Percentiles rank a stretch among this genome's conserved stretches.
These are phyloP conservation scores for Hoplodrina ambigua DNA, from an alignment of 2,888 invertebrate species.

Conservation along the genomic window DNA sequence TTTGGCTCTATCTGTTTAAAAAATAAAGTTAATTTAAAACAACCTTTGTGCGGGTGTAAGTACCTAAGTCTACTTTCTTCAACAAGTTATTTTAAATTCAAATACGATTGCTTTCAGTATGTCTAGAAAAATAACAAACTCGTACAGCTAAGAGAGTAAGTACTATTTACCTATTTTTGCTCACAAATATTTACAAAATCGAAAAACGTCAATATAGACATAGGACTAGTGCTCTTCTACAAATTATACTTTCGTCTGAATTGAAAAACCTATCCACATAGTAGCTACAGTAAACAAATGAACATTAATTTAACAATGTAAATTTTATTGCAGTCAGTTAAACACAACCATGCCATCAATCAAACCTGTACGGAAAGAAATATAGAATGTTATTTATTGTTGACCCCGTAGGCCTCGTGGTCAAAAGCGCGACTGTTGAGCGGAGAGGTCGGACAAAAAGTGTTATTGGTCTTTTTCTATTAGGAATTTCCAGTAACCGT, in stretches of 20 bases:
- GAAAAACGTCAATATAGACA: conserved; percentile 10
- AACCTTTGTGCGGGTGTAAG: background rate
- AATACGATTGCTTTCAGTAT: conserved; percentile 1
- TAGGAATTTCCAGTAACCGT: too few species aligned
- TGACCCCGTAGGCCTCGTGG: too few species aligned
- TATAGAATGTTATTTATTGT: background rate
- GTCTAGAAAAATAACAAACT: conserved; percentile 24
- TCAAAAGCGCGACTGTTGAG: too few species aligned
- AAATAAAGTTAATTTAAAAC: background rate
- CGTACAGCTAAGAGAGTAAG: background rate
- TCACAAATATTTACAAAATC: conserved; percentile 26
- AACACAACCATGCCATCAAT: conserved; percentile 4
- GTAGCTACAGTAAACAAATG: background rate
- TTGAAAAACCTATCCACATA: background rate
- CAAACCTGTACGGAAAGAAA: background rate
- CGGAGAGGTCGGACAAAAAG: too few species aligned
- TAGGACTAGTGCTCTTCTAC: background rate
- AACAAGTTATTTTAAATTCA: conserved; percentile 27
- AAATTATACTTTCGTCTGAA: background rate
- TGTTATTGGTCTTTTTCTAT: too few species aligned
- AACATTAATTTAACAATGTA: background rate
- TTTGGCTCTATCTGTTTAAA: conserved; percentile 1
- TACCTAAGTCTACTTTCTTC: conserved; percentile 1
- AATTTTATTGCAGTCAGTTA: too few species aligned
- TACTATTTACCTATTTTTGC: conserved; percentile 1